phyloP scores from a whole-genome alignment of 2,113 vertebrate species.

The Chloebia gouldiae region DNA sequence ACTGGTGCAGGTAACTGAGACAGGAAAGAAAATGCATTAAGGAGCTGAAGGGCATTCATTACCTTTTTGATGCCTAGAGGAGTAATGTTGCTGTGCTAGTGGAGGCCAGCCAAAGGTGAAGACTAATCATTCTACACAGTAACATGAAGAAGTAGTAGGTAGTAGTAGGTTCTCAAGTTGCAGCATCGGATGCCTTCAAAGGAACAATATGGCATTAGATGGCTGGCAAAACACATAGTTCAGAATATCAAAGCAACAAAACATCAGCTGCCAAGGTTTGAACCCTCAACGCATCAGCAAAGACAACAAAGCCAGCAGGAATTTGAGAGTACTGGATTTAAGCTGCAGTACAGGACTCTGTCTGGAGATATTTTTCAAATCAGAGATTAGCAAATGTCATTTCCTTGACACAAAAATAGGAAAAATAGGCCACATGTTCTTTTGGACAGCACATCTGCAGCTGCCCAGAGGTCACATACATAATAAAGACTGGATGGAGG shows the following conservation, averaged over 20 bases:
- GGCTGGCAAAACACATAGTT: constrained; percentile 82
- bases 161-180: constrained; percentile 85
- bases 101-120: constrained; percentile 85
- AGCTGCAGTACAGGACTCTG: background rate
- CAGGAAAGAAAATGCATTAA: constrained; percentile 85
- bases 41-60: constrained; percentile 78
- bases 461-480: background rate
- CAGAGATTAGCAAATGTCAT: background rate
- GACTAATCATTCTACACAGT: constrained; percentile 79
- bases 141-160: constrained; percentile 85
- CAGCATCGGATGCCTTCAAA: constrained; percentile 82
- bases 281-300: constrained; percentile 80
- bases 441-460: background rate
- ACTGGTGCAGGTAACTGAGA: constrained; percentile 73
- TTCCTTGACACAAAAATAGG: background rate
- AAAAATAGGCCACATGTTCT: background rate
- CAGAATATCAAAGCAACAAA: constrained; percentile 84
- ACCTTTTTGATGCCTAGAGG: constrained; percentile 85
- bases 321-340: background rate
- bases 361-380: background rate
- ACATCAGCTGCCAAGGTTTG: constrained; percentile 81
- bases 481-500: background rate
- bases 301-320: constrained; percentile 71
- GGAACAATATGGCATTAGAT: constrained; percentile 84
- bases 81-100: constrained; percentile 85